Evolutionary conservation across 2,797 vertebrate species (phyloP).

Genomic region (Lepus townsendii): DNA sequence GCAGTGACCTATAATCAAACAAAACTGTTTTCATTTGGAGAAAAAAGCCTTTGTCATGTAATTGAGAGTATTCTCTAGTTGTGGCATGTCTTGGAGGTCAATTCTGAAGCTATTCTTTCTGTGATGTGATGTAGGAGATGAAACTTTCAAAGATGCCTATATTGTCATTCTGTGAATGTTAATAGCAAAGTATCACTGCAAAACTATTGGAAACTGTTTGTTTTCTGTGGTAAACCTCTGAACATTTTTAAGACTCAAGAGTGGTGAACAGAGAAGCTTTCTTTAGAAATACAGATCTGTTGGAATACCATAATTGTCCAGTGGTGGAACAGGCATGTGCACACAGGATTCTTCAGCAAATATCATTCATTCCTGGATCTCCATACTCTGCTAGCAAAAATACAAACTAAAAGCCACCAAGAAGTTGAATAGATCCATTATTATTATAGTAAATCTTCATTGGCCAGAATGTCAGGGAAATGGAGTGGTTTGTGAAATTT

Average conservation of each 20-base stretch:
- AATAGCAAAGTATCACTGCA: constrained; percentile 1
- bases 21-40: constrained; percentile 27
- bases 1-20: not conserved
- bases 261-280: constrained; percentile 23
- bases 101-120: constrained; percentile 31
- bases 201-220: constrained; percentile 63
- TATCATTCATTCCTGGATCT: not conserved
- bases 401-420: not conserved
- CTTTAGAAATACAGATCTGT: constrained; percentile 68
- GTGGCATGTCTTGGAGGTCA: constrained; percentile 41
- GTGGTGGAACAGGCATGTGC: not conserved
- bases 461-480: not conserved
- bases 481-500: not conserved
- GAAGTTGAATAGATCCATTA: constrained; percentile 17
- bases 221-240: constrained; percentile 66
- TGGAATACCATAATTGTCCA: constrained; percentile 39
- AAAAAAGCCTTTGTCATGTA: not conserved
- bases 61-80: constrained; percentile 37
- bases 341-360: not conserved
- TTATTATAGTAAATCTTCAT: not conserved
- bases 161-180: constrained; percentile 58
- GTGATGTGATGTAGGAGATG: constrained; percentile 47
- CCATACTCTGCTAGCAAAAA: constrained; percentile 32
- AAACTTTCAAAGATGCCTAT: constrained; percentile 29
- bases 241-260: constrained; percentile 61